Conservation (phyloP, 2,113 vertebrate genomes). For the Petrocephalus microphthalmus region DNA sequence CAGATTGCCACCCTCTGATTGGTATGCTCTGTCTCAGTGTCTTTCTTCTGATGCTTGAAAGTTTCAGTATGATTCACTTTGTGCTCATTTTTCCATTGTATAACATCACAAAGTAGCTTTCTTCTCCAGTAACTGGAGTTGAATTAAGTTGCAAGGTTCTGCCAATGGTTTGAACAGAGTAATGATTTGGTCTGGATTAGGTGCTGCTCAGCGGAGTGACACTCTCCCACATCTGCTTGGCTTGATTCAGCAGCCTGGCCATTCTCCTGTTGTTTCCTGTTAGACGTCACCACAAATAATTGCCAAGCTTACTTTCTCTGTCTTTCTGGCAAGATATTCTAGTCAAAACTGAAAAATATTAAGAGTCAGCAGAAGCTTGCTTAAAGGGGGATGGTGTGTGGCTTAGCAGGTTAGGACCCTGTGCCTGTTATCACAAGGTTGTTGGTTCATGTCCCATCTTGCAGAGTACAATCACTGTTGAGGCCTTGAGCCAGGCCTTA, state of each 20-base stretch:
- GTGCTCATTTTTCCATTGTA: background rate
- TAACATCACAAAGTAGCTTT: conserved; percentile 15
- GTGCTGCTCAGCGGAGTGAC: conserved; percentile 55
- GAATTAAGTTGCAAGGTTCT: background rate
- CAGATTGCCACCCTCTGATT: conserved; percentile 30
- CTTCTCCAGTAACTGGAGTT: conserved; percentile 3
- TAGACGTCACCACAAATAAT: conserved; percentile 39
- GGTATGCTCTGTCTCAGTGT: conserved; percentile 2
- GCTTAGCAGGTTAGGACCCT: background rate
- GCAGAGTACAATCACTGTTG: background rate
- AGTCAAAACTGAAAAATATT: background rate
- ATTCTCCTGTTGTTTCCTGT: conserved; percentile 44
- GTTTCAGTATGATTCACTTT: background rate
- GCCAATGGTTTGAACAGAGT: conserved; percentile 11
- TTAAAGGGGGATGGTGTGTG: background rate
- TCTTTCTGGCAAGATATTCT: background rate
- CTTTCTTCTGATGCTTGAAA: background rate
- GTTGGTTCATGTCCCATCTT: background rate
- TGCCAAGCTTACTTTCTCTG: conserved; percentile 23
- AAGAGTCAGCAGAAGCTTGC: background rate
- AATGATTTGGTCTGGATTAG: conserved; percentile 61
- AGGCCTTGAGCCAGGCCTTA: background rate
- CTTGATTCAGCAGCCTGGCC: conserved; percentile 57
- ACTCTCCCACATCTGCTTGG: conserved; percentile 57
- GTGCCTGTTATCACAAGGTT: background rate